Percentiles rank a stretch among this genome's conserved stretches.
Evolutionary conservation across 2,797 vertebrate species (phyloP).

Genomic region (Sebastes reedi): DNA sequence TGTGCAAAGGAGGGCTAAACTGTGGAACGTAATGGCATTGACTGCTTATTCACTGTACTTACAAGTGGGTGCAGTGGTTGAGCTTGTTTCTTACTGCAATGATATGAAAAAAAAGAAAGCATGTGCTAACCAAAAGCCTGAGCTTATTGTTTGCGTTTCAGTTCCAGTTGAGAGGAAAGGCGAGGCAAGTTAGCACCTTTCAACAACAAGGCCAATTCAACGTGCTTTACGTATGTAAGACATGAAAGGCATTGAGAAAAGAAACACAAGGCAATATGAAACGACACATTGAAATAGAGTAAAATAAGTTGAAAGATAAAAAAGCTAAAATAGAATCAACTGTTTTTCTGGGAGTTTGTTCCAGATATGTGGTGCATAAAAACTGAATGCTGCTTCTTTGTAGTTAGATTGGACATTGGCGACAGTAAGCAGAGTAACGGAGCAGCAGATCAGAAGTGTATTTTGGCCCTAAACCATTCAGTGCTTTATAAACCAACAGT

Average conservation of each 20-base stretch:
- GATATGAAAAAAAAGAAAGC: slow-evolving; percentile 3
- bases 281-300: not conserved
- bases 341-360: not conserved
- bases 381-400: no score
- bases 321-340: not conserved
- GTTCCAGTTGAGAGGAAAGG: slow-evolving; percentile 2
- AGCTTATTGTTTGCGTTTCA: slow-evolving; percentile 29
- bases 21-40: slow-evolving; percentile 52
- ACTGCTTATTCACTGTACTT: slow-evolving; percentile 51
- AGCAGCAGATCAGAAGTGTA: not conserved
- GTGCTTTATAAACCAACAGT: not conserved
- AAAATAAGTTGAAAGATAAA: not conserved
- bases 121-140: slow-evolving; percentile 22
- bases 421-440: not conserved
- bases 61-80: slow-evolving; percentile 23
- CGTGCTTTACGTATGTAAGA: not conserved
- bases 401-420: not conserved
- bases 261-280: not conserved
- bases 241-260: not conserved
- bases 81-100: slow-evolving; percentile 38
- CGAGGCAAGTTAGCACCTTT: not conserved
- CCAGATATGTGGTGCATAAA: not conserved
- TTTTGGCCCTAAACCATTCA: not conserved
- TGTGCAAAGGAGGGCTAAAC: slow-evolving; percentile 58
- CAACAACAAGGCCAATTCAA: not conserved